A percentile compares a stretch with the other conserved stretches of the same genome.
These are phyloP conservation scores for Caenorhabditis auriculariae DNA, from an alignment of 2,888 invertebrate genomes.

Conservation along the genomic window DNA sequence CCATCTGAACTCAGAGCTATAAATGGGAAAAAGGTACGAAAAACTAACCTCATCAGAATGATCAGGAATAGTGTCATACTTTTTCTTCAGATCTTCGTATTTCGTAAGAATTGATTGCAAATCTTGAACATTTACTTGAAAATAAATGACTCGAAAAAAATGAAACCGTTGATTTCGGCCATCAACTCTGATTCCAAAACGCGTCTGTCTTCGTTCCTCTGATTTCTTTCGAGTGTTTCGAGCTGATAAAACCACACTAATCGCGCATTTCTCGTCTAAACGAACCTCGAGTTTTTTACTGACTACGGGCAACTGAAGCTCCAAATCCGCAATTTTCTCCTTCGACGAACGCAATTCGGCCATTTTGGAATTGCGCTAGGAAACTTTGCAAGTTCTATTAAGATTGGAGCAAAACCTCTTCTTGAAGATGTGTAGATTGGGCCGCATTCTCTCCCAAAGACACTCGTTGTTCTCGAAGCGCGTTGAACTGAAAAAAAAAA, in stretches of 20 bases:
- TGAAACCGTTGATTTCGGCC: too few relatives aligned
- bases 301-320: background rate
- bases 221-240: background rate
- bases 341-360: background rate
- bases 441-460: constrained; percentile 29
- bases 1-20: too few relatives aligned
- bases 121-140: too few relatives aligned
- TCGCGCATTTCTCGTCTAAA: too few relatives aligned
- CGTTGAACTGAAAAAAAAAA: background rate
- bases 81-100: background rate
- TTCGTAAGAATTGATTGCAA: too few relatives aligned
- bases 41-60: too few relatives aligned
- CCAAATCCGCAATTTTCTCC: background rate
- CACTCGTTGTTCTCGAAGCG: constrained; percentile 17
- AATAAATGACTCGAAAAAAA: too few relatives aligned
- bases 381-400: background rate
- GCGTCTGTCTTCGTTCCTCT: constrained; percentile 2
- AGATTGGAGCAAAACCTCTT: too few relatives aligned
- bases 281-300: background rate
- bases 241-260: too few relatives aligned
- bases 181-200: too few relatives aligned
- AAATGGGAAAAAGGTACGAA: too few relatives aligned
- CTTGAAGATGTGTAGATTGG: constrained; percentile 13
- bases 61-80: too few relatives aligned
- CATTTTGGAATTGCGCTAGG: background rate